Percentiles rank a stretch among this genome's conserved stretches.
Conservation (phyloP, 2,113 vertebrate species). For the Larimichthys crocea region DNA sequence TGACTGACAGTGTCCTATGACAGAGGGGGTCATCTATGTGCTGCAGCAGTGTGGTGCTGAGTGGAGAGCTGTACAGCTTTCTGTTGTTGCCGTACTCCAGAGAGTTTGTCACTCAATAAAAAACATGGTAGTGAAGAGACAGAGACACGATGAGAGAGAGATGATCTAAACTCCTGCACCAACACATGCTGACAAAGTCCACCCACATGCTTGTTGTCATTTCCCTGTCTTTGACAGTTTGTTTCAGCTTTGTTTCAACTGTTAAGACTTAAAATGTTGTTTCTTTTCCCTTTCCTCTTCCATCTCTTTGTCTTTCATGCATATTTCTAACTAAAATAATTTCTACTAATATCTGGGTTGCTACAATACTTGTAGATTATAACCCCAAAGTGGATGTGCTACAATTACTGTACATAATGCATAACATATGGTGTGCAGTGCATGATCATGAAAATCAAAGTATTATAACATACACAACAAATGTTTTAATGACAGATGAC, state of each 20-base stretch:
- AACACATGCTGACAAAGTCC: slow-evolving; percentile 45
- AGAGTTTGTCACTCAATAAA: slow-evolving; percentile 32
- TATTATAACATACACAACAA: background rate
- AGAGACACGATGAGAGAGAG: slow-evolving; percentile 4
- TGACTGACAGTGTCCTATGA: background rate
- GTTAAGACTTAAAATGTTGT: background rate
- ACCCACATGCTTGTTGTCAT: slow-evolving; percentile 21
- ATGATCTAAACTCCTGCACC: slow-evolving; percentile 13
- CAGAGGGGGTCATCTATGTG: slow-evolving; percentile 25
- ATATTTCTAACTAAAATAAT: background rate
- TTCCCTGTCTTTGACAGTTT: slow-evolving; percentile 24
- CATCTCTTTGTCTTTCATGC: background rate
- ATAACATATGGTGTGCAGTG: background rate
- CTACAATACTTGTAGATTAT: background rate
- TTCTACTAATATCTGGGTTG: background rate
- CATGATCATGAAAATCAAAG: background rate
- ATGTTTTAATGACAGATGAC: too few relatives aligned
- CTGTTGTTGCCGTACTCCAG: slow-evolving; percentile 6
- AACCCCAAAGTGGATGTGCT: background rate
- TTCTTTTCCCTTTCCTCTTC: background rate
- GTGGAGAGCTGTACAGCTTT: slow-evolving; percentile 6
- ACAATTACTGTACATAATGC: background rate
- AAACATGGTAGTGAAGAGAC: slow-evolving; percentile 17
- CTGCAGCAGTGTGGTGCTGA: slow-evolving; percentile 16
- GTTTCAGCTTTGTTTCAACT: slow-evolving; percentile 7